These are phyloP conservation scores for Pristionchus entomophagus DNA, from an alignment of 2,888 invertebrate genomes.

Conservation along the genomic window DNA sequence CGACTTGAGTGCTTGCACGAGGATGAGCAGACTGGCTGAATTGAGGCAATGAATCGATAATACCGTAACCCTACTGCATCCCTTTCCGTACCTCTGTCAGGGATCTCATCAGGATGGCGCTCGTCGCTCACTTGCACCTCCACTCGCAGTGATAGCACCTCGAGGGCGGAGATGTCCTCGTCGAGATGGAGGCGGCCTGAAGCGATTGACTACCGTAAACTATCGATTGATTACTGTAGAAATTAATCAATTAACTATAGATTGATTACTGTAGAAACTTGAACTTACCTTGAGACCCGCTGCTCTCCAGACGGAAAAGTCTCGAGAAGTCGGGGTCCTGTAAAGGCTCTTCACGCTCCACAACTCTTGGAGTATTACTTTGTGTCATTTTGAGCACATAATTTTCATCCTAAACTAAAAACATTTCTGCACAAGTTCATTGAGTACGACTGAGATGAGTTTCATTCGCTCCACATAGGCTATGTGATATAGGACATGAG, in stretches of 20 bases:
- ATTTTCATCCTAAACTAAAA: not conserved
- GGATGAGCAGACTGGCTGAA: constrained; percentile 6
- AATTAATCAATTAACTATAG: not conserved
- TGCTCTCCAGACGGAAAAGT: constrained; percentile 23
- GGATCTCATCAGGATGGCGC: constrained; percentile 22
- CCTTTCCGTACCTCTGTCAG: constrained; percentile 41
- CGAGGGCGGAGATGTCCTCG: constrained; percentile 41
- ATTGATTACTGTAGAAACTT: not conserved
- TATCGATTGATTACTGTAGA: not conserved
- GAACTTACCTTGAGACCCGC: not conserved
- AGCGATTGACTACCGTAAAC: too few relatives aligned
- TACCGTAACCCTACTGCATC: not conserved
- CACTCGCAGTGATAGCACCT: constrained; percentile 22
- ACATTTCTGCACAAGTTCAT: too few relatives aligned
- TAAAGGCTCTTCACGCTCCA: not conserved
- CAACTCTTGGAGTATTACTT: too few relatives aligned
- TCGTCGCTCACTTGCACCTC: constrained; percentile 43
- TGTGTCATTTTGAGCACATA: not conserved
- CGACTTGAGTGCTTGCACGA: constrained; percentile 22
- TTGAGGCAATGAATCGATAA: not conserved
- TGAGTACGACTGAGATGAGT: too few relatives aligned
- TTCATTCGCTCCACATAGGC: too few relatives aligned
- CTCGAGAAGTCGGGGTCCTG: constrained; percentile 45
- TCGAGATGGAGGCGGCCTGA: not conserved
- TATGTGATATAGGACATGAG: too few relatives aligned